A percentile compares a stretch with the other conserved stretches of the same genome.
Evolutionary conservation across 2,888 invertebrate genomes (phyloP).

Genomic region (Luperina nickerlii): DNA sequence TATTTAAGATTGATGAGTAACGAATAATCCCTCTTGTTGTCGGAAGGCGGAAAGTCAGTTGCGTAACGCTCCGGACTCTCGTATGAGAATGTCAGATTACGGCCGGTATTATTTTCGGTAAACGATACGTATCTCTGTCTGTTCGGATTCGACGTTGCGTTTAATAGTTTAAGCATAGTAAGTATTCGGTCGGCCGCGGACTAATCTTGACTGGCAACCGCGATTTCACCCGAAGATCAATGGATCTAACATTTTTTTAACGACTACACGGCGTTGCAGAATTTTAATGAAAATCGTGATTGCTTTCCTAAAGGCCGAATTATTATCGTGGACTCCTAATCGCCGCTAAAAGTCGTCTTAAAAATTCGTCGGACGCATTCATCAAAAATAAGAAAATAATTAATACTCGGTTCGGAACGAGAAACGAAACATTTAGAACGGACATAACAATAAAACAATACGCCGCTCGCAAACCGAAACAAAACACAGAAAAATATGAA

Average conservation of each 20-base stretch:
- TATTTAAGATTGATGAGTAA: constrained; percentile 89
- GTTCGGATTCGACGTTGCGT: constrained; percentile 83
- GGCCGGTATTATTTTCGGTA: constrained; percentile 87
- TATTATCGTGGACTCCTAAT: constrained; percentile 79
- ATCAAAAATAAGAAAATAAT: constrained; percentile 90
- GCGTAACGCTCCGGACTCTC: constrained; percentile 79
- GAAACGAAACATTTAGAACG: constrained; percentile 85
- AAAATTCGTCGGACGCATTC: constrained; percentile 84
- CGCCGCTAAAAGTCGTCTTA: constrained; percentile 73
- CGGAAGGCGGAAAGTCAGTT: constrained; percentile 83
- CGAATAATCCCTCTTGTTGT: constrained; percentile 84
- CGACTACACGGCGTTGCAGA: constrained; percentile 66
- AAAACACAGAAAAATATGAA: constrained; percentile 91
- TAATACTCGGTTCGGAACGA: constrained; percentile 85
- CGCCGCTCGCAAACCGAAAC: constrained; percentile 86
- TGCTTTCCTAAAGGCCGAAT: constrained; percentile 79
- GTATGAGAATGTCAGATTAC: constrained; percentile 86
- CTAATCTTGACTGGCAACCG: constrained; percentile 85
- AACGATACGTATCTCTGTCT: constrained; percentile 87
- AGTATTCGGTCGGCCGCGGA: constrained; percentile 73
- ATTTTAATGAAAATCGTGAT: constrained; percentile 82
- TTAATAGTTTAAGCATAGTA: constrained; percentile 85
- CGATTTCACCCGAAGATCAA: constrained; percentile 76
- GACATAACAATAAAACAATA: constrained; percentile 89
- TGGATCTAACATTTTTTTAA: constrained; percentile 60